Base-by-base conservation (phyloP, 2,797 vertebrate species). In the Anguilla pacifica region DNA sequence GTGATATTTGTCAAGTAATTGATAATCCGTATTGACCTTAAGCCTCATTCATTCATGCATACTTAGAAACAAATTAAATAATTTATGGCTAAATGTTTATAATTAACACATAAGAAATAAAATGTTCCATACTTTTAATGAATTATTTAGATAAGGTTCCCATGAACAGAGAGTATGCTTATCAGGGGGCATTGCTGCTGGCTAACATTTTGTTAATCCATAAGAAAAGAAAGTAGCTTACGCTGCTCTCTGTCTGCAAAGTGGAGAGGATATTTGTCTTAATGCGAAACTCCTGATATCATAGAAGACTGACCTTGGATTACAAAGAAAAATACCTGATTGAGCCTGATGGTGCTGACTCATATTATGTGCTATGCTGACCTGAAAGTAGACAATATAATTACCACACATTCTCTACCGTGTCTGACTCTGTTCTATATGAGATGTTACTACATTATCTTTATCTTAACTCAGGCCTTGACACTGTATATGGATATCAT, bases 1-100 rank as follows among this genome's bases (percentile, higher is more conserved):
- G 57, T 59, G 57, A 59, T 70, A 70, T 70, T 70, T 70, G n/a
- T 70, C 25, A 70, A 70, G 64, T 70, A n/a, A 70, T 70, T 28
- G 25, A 2, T n/a, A 7, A 28, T n/a, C 64, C n/a, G 1, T 70
- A n/a, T 70, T 28, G 25, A 70, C 1, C 6, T 59, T 17, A 59
- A 59, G 17, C 57, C 17, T 17, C 57, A 59, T 59, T 59, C 57
- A 59, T 59, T 59, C 57, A 59, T 59, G 15, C 57, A 1, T 10
- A 53, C 11, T 53, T 53, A 53, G 51, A 53, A 53, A 53, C 51
- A 59, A 59, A 57, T 57, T 11, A 19, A 57, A 19, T 17, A 53
- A 53, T 53, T 53, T 53, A 53, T 53, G 51, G 17, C 17, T 59
- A 46, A 4, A 46, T 46, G 43, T 46, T 46, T 59, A 59, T 15